Conservation (phyloP, 2,888 invertebrate genomes). For the Lithophane socia region DNA sequence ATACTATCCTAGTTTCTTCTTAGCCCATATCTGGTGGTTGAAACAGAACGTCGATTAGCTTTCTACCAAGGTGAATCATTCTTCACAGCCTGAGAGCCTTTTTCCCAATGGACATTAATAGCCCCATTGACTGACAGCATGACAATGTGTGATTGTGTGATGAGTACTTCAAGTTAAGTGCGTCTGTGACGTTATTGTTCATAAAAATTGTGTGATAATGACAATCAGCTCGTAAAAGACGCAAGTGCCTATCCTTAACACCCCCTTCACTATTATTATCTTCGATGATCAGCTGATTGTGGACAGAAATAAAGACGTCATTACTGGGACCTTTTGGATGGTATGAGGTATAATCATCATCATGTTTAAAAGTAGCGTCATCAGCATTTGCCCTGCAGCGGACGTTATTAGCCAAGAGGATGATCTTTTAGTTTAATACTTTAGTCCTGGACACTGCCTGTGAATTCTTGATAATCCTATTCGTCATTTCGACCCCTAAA, state of each 20-base stretch:
- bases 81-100: background rate
- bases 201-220: constrained; percentile 45
- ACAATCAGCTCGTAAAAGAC: constrained; percentile 41
- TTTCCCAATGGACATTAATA: constrained; percentile 11
- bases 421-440: background rate
- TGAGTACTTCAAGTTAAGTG: constrained; percentile 24
- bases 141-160: constrained; percentile 21
- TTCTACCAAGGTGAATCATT: background rate
- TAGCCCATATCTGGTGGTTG: background rate
- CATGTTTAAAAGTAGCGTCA: background rate
- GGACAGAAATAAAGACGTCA: constrained; percentile 10
- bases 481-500: background rate
- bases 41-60: background rate
- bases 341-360: constrained; percentile 4
- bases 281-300: constrained; percentile 39
- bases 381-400: background rate
- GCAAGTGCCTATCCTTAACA: constrained; percentile 24
- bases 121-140: constrained; percentile 5
- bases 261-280: constrained; percentile 25
- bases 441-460: background rate
- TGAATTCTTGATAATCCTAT: background rate
- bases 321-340: background rate
- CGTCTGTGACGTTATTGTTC: constrained; percentile 29
- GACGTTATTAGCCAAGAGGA: background rate
- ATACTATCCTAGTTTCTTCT: background rate